Base-by-base conservation (phyloP, 1,140 invertebrate species). In the Onthophagus taurus region DNA sequence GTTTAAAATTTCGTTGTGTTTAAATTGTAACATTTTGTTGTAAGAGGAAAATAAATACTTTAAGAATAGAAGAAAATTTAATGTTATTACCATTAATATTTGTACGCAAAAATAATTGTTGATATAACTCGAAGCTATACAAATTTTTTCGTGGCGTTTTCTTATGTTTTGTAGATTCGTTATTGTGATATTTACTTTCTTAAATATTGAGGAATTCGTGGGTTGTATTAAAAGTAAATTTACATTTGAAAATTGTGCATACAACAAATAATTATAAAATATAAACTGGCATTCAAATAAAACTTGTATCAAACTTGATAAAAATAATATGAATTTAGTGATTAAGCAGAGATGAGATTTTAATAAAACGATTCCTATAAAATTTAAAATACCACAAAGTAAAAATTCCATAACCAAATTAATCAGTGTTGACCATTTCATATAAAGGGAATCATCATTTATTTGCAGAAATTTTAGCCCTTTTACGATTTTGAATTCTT, bases 21-120 rank as follows among this genome's bases (percentile, higher is more conserved):
- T 37, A 17, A 37, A 37, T 8, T 12, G 18, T 19, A 37, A 18
- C 4, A 37, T 13, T 21, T 37, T 37, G 14, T n/a, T 19, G 13
- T 37, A 37, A 11, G 19, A 37, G 18, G 14, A 11, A 21, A 21
- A 37, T 12, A 37, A 9, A 21, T 37, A 12, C 3, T 21, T 13
- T 4, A 37, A 11, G 5, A 37, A 37, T 2, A 37, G 5, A 5
- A 37, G 19, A 17, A 37, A 37, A 21, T 37, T 21, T 2, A 11
- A 21, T 12, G 19, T 13, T 2, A 20, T 21, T 6, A 37, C n/a
- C 4, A 37, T 2, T 11, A 37, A 17, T 4, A 37, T 23, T 19
- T 37, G 35, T 1, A 19, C 9, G 11, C 19, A 37, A 20, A 37
- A 37, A 7, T 12, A 18, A 12, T 16, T 12, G 14, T 37, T 37